Evolutionary conservation across 2,888 invertebrate species (phyloP), one percentile per base, ranked within the genome.

Genomic region (Cephonodes hylas): DNA sequence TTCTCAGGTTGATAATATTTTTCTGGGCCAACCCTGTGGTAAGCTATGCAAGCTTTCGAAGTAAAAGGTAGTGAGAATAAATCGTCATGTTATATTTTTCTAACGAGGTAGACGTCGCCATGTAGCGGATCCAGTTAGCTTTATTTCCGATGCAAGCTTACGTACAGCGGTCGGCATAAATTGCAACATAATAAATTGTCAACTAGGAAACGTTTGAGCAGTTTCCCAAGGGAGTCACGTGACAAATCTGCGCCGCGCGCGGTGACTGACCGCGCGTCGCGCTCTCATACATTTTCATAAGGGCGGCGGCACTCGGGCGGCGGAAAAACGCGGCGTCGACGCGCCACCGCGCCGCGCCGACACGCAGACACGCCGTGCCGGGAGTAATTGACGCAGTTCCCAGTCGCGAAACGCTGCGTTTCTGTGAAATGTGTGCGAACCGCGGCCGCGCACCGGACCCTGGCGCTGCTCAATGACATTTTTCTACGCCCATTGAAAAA

Each of bases 241-340:
- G 77, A 73, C 72, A 68, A 68, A 73, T 69, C 66, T 44, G 61
- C 38, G 53, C 53, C 53, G 53, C 31, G 27, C 53, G 53, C 46
- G 61, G 61, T 62, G 15, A 58, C 58, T 58, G 61, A 63, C 59
- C 62, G 63, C 31, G 44, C 45, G 56, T 20, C 58, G 42, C 53
- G 31, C n/a, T 27, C 60, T 83, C 83, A 84, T 86, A 74, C 81
- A 87, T 86, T 79, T 87, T 83, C 80, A 85, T 84, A 66, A 63
- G 63, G 67, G 61, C 48, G 64, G 60, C 44, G 59, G 63, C 64
- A 56, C 46, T 60, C 42, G 64, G 44, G 61, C 27, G 59, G 46
- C 42, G 68, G 73, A 85, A 87, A 86, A 86, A 85, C 82, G 77
- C 80, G 79, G 79, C 84, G 80, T 67, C 79, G 72, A 63, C 69